A percentile compares a stretch with the other conserved stretches of the same genome.
Evolutionary conservation across 2,113 vertebrate species (phyloP).

Genomic region (Daphoenositta chrysoptera): DNA sequence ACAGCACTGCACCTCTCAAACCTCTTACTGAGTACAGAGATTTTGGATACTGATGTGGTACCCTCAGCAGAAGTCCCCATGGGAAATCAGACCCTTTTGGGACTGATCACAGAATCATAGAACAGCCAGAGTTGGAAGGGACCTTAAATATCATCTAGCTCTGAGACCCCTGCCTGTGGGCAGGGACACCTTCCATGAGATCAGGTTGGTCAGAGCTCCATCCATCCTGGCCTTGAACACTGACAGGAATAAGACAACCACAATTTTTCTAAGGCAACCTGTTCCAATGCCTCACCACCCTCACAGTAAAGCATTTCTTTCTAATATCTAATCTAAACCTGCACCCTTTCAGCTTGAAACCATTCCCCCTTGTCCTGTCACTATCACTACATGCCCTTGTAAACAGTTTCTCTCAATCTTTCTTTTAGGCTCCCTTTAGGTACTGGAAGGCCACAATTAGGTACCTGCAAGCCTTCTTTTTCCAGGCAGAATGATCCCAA

Average conservation of each 20-base stretch:
- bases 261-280: background rate
- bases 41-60: background rate
- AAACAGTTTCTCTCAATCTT: background rate
- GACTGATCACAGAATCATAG: background rate
- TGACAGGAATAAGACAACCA: background rate
- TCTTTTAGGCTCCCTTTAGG: background rate
- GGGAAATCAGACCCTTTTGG: background rate
- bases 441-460: background rate
- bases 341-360: background rate
- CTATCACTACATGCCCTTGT: background rate
- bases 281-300: background rate
- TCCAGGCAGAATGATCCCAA: background rate
- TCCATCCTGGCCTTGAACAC: background rate
- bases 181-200: background rate
- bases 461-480: background rate
- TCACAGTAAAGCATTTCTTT: background rate
- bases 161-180: accelerated
- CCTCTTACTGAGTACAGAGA: background rate
- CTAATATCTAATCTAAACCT: background rate
- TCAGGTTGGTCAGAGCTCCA: background rate
- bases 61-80: background rate
- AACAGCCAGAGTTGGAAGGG: background rate
- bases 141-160: background rate
- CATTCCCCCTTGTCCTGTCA: background rate
- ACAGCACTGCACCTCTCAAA: background rate